Percentiles rank a stretch among this genome's conserved stretches.
phyloP scores from a whole-genome alignment of 2,888 invertebrate genomes.

The Seira musarum region DNA sequence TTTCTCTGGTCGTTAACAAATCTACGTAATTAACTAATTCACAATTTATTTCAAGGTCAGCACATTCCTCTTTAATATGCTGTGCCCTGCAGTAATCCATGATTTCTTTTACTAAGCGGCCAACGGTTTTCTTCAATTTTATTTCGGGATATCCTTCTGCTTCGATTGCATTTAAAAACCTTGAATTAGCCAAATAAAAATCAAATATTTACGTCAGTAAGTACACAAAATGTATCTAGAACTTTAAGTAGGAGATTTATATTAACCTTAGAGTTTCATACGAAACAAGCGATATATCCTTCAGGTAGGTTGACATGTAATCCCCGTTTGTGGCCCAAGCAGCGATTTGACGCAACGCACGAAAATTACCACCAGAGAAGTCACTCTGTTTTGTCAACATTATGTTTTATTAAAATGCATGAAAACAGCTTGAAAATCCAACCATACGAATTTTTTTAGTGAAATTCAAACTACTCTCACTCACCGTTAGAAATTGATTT shows the following conservation, averaged over 20 bases:
- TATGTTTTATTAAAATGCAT: not conserved
- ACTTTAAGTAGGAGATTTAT: too few species aligned
- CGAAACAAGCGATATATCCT: slow-evolving; percentile 8
- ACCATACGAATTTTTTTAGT: too few species aligned
- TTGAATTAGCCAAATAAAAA: too few species aligned
- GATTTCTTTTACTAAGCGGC: slow-evolving; percentile 63
- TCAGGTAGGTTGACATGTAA: slow-evolving; percentile 33
- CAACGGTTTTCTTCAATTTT: slow-evolving; percentile 50
- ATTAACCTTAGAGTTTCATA: slow-evolving; percentile 12
- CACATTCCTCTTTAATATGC: slow-evolving; percentile 43
- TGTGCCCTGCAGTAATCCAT: slow-evolving; percentile 59
- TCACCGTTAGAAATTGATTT: slow-evolving; percentile 76
- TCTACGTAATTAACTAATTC: slow-evolving; percentile 57
- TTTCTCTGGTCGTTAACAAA: slow-evolving; percentile 62
- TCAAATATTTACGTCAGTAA: not conserved
- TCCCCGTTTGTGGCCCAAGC: slow-evolving; percentile 92
- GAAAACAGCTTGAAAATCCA: too few species aligned
- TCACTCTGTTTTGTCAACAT: not conserved
- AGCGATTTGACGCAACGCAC: slow-evolving; percentile 84
- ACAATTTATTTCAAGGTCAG: slow-evolving; percentile 22
- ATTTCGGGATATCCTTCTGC: slow-evolving; percentile 34
- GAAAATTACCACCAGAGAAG: slow-evolving; percentile 76
- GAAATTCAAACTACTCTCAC: slow-evolving; percentile 30
- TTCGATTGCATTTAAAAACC: slow-evolving; percentile 15
- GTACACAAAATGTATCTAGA: not conserved